Conservation (phyloP, 2,113 vertebrate species). For the Nesogale talazaci region DNA sequence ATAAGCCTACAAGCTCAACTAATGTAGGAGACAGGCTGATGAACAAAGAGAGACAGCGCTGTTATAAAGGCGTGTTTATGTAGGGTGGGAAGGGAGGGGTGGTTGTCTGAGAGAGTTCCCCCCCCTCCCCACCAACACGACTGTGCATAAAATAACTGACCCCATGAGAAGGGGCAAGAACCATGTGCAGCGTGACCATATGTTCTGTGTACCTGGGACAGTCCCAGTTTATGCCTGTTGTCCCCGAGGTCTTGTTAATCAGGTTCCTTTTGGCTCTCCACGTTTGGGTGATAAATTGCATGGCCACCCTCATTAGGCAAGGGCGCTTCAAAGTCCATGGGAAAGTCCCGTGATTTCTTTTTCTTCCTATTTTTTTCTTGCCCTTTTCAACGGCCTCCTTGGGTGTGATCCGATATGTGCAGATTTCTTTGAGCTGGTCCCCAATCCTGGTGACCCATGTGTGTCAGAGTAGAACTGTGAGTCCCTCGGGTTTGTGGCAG, state of each 20-base stretch:
- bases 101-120: not conserved
- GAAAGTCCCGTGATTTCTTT: too few species aligned
- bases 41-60: not conserved
- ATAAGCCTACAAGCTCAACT: fast-evolving
- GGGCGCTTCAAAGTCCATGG: too few species aligned
- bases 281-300: not conserved
- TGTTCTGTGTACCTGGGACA: not conserved
- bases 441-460: not conserved
- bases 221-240: not conserved
- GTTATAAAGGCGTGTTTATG: not conserved
- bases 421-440: not conserved
- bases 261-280: not conserved
- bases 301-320: too few species aligned
- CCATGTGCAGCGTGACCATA: not conserved
- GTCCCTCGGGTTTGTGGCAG: not conserved
- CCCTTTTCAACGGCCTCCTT: too few species aligned
- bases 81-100: not conserved
- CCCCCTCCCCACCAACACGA: not conserved
- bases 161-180: not conserved
- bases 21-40: not conserved
- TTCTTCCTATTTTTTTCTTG: too few species aligned
- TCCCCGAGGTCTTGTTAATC: not conserved
- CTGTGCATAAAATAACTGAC: not conserved
- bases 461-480: not conserved
- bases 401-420: not conserved